Evolutionary conservation across 2,888 invertebrate species (phyloP), one percentile per base, ranked within the genome.

Genomic region (Ornithoptera alexandrae): DNA sequence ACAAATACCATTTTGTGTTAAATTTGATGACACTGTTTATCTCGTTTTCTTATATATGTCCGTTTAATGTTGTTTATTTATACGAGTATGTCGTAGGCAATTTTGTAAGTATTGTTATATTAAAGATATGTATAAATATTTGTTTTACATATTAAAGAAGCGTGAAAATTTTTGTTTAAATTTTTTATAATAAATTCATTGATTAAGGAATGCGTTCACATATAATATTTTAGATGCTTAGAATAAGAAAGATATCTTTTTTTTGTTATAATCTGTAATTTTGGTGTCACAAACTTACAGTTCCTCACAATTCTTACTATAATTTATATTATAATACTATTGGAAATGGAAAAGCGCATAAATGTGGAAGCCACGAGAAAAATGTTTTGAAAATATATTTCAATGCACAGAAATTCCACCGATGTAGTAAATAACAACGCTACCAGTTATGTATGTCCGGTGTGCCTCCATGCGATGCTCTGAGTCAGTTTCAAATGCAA

Each of bases 401-500:
- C 17, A 50, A 50, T 17, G 50, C 18, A 5, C 50, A 15, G 50
- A 50, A 50, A 17, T 50, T 50, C 50, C 15, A 17, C 15, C 12
- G 50, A 18, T 17, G 30, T 53, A 62, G 39, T 30, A 57, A 42
- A 58, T 30, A 57, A 62, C 46, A 62, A 65, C 58, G 69, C 61
- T 69, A 22, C 50, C 57, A 78, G 78, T 77, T 72, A 73, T 81
- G 76, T 77, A 66, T 82, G 85, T 85, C 84, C 85, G 79, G 76
- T 76, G 73, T 83, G 76, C 79, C 76, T 30, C 30, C 74, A 74
- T 77, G 79, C 78, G 78, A 79, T 81, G 83, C 83, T 84, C 77
- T 77, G 78, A 82, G 85, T 84, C 84, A 86, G 90, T 89, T 89
- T 81, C 85, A 79, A 90, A 91, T 92, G 88, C 88, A 89, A 89